Evolutionary conservation across 2,113 vertebrate genomes (phyloP).

Genomic region (Sardina pilchardus): DNA sequence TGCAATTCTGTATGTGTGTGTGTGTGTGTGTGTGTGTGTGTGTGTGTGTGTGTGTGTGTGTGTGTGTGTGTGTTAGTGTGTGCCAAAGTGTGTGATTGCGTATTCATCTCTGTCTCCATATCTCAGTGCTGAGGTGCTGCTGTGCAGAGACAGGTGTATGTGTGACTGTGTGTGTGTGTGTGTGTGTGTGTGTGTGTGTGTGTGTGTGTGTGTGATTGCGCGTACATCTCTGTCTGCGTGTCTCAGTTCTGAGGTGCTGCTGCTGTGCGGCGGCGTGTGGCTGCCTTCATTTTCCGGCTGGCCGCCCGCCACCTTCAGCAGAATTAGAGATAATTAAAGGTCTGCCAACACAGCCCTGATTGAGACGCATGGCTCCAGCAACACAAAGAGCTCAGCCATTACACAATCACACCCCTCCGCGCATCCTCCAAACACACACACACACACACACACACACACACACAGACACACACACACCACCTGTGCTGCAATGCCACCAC

Average conservation of each 20-base stretch:
- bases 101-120: not conserved
- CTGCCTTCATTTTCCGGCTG: slow-evolving; percentile 19
- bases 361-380: slow-evolving; percentile 19
- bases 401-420: not conserved
- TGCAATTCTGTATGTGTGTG: not conserved
- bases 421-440: not conserved
- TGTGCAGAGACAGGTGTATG: not conserved
- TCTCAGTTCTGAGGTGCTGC: not conserved
- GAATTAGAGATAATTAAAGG: slow-evolving; percentile 28
- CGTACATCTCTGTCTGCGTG: not conserved
- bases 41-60: not conserved
- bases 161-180: not conserved
- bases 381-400: not conserved
- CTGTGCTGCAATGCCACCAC: slow-evolving; percentile 19
- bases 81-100: not conserved
- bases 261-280: slow-evolving; percentile 10
- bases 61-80: not conserved
- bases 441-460: not conserved
- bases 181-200: not conserved
- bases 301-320: not conserved
- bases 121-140: not conserved
- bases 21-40: not conserved
- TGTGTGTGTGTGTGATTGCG: not conserved
- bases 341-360: slow-evolving; percentile 20
- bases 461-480: not conserved